Evolutionary conservation across 2,113 vertebrate species (phyloP).

Genomic region (Morone chrysops): DNA sequence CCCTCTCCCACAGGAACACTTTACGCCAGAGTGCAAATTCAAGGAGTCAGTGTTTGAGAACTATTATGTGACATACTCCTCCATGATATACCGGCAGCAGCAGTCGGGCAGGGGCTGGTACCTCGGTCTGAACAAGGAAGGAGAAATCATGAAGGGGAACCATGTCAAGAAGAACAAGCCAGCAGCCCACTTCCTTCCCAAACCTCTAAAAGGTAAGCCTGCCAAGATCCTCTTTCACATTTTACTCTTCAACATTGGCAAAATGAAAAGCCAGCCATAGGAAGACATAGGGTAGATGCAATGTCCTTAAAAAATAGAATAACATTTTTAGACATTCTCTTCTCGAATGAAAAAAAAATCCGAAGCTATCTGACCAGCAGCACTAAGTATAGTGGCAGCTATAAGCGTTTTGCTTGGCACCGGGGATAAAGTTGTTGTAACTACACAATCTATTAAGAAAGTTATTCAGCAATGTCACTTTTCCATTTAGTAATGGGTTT

Average conservation of each 20-base stretch:
- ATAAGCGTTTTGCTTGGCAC: background rate
- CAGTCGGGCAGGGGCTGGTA: conserved; percentile 99
- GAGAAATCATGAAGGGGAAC: conserved; percentile 99
- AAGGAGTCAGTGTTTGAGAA: conserved; percentile 99
- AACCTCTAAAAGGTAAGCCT: conserved; percentile 95
- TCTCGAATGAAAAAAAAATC: background rate
- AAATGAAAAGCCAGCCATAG: too few species aligned
- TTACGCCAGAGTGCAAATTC: conserved; percentile 99
- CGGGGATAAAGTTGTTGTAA: conserved; percentile 2
- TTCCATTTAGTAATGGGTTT: background rate
- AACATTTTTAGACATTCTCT: background rate
- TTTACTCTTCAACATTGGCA: background rate
- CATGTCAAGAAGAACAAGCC: conserved; percentile 99
- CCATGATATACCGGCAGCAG: conserved; percentile 99
- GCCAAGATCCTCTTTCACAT: background rate
- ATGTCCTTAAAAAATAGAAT: background rate
- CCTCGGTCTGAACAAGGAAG: conserved; percentile 99
- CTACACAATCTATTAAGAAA: conserved; percentile 7
- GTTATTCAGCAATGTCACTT: conserved; percentile 11
- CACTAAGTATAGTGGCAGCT: background rate
- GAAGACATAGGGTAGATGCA: background rate
- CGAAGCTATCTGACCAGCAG: too few species aligned
- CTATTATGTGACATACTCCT: conserved; percentile 99
- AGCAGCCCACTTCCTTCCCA: conserved; percentile 98
- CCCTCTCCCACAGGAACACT: conserved; percentile 91